A percentile compares a stretch with the other conserved stretches of the same genome.
phyloP scores from a whole-genome alignment of 2,888 invertebrate genomes.

The Polia nebulosa region DNA sequence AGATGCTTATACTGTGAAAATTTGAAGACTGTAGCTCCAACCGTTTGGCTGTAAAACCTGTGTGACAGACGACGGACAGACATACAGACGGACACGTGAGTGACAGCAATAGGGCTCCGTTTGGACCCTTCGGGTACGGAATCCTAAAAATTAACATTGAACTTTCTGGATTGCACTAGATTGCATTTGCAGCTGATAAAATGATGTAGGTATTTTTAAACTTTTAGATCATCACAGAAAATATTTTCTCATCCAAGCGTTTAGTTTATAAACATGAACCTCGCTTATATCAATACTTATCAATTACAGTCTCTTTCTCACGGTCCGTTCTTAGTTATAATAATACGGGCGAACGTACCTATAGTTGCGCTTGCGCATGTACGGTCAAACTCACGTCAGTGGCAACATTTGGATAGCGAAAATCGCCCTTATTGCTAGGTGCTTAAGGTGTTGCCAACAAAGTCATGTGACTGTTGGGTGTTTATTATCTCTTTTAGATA shows the following conservation, averaged over 20 bases:
- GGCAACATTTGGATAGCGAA: not conserved
- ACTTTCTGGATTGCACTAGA: not conserved
- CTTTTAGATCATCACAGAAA: not conserved
- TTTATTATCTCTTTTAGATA: not conserved
- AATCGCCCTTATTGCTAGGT: not conserved
- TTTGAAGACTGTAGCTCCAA: too few relatives aligned
- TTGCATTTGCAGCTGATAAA: not conserved
- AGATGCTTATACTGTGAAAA: too few relatives aligned
- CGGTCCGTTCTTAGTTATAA: not conserved
- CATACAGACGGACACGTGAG: too few relatives aligned
- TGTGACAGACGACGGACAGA: too few relatives aligned
- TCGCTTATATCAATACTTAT: not conserved
- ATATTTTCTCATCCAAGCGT: not conserved
- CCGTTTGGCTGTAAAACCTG: too few relatives aligned
- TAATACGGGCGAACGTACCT: not conserved
- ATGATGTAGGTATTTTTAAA: not conserved
- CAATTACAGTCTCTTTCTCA: slow-evolving; percentile 1
- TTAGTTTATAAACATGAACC: slow-evolving; percentile 21
- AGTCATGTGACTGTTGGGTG: not conserved
- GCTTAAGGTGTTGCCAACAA: too few relatives aligned
- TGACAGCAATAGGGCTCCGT: too few relatives aligned
- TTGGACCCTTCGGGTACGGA: too few relatives aligned
- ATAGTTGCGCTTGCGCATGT: slow-evolving; percentile 3
- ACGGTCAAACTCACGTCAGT: not conserved
- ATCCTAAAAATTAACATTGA: too few relatives aligned